Evolutionary conservation across 2,888 invertebrate species (phyloP).

Genomic region (Diarsia dahlii): DNA sequence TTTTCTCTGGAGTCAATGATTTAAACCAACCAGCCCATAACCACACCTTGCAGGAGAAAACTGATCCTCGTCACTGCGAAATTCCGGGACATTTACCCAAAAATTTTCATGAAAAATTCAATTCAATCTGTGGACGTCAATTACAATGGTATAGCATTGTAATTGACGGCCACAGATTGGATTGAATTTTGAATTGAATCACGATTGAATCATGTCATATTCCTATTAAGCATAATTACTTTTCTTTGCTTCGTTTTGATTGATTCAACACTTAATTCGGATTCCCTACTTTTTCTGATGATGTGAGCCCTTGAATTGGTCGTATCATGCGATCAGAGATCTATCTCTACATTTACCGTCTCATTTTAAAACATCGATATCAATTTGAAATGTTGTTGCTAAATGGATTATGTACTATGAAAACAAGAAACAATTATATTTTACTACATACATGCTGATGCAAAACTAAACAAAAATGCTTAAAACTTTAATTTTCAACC

Average conservation of each 20-base stretch:
- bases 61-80: neutral
- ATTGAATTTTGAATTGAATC: no score
- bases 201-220: no score
- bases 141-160: no score
- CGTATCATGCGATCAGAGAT: neutral
- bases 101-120: neutral
- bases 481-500: conserved; percentile 56
- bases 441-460: conserved; percentile 50
- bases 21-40: neutral
- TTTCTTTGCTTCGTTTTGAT: neutral
- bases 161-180: no score
- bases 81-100: neutral
- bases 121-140: no score
- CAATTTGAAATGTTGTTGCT: conserved; percentile 1
- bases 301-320: neutral
- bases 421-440: conserved; percentile 52
- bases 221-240: no score
- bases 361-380: conserved; percentile 12
- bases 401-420: conserved; percentile 1
- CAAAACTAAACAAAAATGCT: conserved; percentile 55
- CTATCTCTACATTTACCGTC: neutral
- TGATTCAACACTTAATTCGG: neutral
- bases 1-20: neutral
- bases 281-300: neutral
- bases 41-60: neutral